Base-by-base conservation (phyloP, 2,113 vertebrate species). In the Brachirus orientalis region DNA sequence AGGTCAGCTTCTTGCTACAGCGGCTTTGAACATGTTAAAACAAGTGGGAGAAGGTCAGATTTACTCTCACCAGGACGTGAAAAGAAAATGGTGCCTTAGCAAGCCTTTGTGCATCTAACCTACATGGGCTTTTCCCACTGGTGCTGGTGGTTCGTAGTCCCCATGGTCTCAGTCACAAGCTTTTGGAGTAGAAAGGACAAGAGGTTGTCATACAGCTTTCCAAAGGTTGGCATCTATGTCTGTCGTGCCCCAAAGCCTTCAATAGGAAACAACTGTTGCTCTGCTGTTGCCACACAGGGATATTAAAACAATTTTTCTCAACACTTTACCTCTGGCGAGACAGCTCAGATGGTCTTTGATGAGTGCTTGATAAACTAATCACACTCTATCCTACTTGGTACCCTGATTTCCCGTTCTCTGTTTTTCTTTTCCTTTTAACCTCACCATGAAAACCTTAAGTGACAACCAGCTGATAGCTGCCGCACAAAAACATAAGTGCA, bases 251-350 rank as follows among this genome's bases (percentile, higher is more conserved):
- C 18, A 64, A 70, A 84, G 72, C 80, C 60, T 56, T 85, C 64
- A 79, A 71, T 66, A 65, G 62, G 68, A 85, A 77, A 89, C 87
- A 92, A 92, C 90, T 90, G 91, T 90, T 93, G 91, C 90, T 72
- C 73, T 50, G 43, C 71, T 56, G 79, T 73, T 10, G 63, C 77
- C 84, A 86, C 71, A 77, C 58, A 48, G 69, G 60, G 68, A 90
- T 89, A 92, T 91, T 90, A 91, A 91, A 88, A 85, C 87, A 86
- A 89, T 88, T 89, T 88, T 87, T 91, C 88, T 79, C 22, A 67
- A 80, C 51, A 44, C 59, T 72, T 60, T 62, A 72, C 62, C 61
- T 79, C 64, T 75, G 60, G 67, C 5, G 64, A 83, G 88, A 83
- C 87, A 88, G 84, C 85, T 72, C 48, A 17, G 83, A 88, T 75